Evolutionary conservation across 2,113 vertebrate species (phyloP).

Genomic region (Thunnus thynnus): DNA sequence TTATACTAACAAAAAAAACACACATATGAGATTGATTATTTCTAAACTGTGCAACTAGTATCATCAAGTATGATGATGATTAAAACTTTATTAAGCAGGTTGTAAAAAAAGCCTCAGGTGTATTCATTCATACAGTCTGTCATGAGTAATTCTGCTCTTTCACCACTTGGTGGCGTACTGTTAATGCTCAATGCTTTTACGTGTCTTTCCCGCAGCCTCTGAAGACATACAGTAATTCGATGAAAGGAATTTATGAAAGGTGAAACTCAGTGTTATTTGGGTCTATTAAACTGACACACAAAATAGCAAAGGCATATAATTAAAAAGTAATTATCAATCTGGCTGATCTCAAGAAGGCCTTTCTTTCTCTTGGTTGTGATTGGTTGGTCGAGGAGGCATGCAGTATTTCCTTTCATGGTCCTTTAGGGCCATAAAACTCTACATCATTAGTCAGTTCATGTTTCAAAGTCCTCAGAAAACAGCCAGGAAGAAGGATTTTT

Average conservation of each 20-base stretch:
- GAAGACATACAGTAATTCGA: not conserved
- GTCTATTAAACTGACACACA: not conserved
- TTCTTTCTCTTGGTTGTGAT: not conserved
- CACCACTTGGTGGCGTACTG: conserved; percentile 71
- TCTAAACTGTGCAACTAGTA: not conserved
- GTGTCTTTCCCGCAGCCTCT: not conserved
- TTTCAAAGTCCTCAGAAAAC: conserved; percentile 64
- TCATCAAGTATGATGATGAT: not conserved
- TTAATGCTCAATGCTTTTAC: not conserved
- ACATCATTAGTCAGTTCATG: conserved; percentile 28
- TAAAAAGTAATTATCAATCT: not conserved
- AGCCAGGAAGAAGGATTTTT: not conserved
- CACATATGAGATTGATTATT: not conserved
- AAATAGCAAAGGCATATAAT: not conserved
- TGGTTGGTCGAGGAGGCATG: not conserved
- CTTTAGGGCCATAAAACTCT: conserved; percentile 43
- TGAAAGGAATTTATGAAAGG: not conserved
- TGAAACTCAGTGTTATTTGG: not conserved
- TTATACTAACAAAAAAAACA: not conserved
- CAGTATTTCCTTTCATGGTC: conserved; percentile 9
- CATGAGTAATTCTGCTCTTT: conserved; percentile 2
- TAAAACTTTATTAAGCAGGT: not conserved
- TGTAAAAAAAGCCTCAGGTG: not conserved
- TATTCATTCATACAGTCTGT: not conserved
- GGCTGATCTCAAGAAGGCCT: not conserved